phyloP scores from a whole-genome alignment of 2,888 invertebrate genomes.

The Micoletzkya japonica region DNA sequence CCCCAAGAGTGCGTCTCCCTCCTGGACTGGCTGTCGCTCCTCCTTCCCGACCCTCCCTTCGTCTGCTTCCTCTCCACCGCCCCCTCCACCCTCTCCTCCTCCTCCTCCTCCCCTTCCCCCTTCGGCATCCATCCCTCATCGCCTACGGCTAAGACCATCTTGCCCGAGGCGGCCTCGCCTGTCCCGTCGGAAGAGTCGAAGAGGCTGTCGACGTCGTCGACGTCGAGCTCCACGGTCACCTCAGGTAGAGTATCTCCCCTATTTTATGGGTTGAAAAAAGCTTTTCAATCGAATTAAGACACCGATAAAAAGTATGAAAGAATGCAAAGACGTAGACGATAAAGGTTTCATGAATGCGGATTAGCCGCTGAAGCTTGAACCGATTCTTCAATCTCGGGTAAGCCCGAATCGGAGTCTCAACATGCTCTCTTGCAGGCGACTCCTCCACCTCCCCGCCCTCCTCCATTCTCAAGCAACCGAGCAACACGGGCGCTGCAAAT shows the following conservation, averaged over 20 bases:
- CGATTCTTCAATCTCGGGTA: not conserved
- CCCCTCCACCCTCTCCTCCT: constrained; percentile 32
- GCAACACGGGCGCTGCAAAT: constrained; percentile 1
- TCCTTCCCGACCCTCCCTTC: constrained; percentile 25
- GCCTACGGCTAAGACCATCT: not conserved
- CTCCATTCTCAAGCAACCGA: constrained; percentile 31
- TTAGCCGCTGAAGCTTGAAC: constrained; percentile 6
- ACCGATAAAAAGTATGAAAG: no score
- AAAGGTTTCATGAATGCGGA: not conserved
- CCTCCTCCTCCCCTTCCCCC: constrained; percentile 13
- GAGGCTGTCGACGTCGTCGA: constrained; percentile 28
- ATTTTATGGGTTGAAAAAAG: no score
- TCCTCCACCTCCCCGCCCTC: constrained; percentile 31
- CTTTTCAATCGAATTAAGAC: no score
- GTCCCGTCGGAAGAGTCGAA: constrained; percentile 14
- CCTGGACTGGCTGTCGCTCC: constrained; percentile 31
- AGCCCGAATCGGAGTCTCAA: not conserved
- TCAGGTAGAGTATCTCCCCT: constrained; percentile 12
- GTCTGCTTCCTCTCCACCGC: constrained; percentile 36
- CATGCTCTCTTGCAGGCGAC: constrained; percentile 7
- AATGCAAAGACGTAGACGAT: not conserved
- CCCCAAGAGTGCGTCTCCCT: constrained; percentile 65
- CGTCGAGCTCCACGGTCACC: constrained; percentile 26
- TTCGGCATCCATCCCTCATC: not conserved
- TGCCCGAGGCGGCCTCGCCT: not conserved